Evolutionary conservation across 2,888 invertebrate genomes (phyloP), one percentile per base, ranked within the genome.

Genomic region (Pomacea canaliculata): DNA sequence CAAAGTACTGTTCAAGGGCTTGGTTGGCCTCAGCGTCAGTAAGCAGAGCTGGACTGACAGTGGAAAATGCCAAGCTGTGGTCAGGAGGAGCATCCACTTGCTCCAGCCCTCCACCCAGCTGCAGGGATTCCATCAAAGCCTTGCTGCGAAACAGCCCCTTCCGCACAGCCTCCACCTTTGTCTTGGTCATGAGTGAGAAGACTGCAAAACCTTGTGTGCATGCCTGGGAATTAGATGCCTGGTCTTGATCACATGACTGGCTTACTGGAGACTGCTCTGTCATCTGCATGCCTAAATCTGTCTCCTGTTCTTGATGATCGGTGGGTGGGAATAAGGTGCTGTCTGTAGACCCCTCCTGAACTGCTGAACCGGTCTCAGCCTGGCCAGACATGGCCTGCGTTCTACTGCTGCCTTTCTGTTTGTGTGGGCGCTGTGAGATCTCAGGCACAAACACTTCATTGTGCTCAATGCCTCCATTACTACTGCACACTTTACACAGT

Each of bases 381-480:
- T 27, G 69, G 51, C 3, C 37, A 16, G 63, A n/a, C 12, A 51
- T 13, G 13, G 70, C 65, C 0, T 69, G 10, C 13, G 74, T 48
- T 8, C 8, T 70, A 37, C 48, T 51, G 9, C 12, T 3, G 12
- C 60, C 37, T 46, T 51, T 72, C 69, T 72, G 67, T 70, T 75
- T 80, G 67, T 27, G 56, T 68, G 70, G 74, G 63, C 51, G 76
- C 65, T 46, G 75, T 59, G 37, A 75, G 56, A 70, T 73, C 75
- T 66, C 62, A n/a, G 90, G 90, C 18, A 90, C 76, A 75, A 87
- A 90, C 51, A 90, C 83, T 73, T 88, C 88, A 76, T 87, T 86
- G 71, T 85, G 82, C 51, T 88, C 87, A 2, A 89, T 76, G 10
- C 89, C 90, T n/a, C 90, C 89, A 75, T 83, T 79, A 8, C 86